These are phyloP conservation scores for Hystrix brachyura DNA, from an alignment of 2,113 vertebrate genomes.

Conservation along the genomic window DNA sequence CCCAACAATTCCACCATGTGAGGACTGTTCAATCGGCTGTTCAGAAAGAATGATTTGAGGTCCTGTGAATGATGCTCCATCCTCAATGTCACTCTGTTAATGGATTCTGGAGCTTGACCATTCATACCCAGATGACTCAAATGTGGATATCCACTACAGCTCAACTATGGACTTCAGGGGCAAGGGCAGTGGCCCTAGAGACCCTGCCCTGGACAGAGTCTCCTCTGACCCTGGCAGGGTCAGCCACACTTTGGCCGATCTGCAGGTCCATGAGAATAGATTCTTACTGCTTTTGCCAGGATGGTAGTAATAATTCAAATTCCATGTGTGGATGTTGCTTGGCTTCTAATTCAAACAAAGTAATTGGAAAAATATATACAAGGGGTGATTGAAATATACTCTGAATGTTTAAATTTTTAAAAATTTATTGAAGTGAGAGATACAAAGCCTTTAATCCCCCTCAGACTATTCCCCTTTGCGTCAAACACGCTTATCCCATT, in stretches of 20 bases:
- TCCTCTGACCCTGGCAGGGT: not conserved
- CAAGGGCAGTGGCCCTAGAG: rapidly evolving
- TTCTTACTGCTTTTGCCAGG: not conserved
- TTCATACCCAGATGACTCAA: not conserved
- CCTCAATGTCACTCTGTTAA: rapidly evolving
- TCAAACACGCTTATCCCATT: not conserved
- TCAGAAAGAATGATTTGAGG: not conserved
- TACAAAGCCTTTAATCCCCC: too few species aligned
- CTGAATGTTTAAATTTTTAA: not conserved
- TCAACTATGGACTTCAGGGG: rapidly evolving
- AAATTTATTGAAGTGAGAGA: not conserved
- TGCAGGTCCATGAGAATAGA: not conserved
- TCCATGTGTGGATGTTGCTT: not conserved
- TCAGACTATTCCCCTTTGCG: not conserved
- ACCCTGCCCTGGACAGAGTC: not conserved
- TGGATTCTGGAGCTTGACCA: not conserved
- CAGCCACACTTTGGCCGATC: not conserved
- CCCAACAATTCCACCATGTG: rapidly evolving
- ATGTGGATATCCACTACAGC: rapidly evolving
- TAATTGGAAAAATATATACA: not conserved
- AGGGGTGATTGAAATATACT: not conserved
- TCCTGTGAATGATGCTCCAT: rapidly evolving
- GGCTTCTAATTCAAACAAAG: not conserved
- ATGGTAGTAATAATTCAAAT: not conserved
- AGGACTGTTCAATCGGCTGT: rapidly evolving